phyloP scores from a whole-genome alignment of 35 echinoderm and acorn worm species.

The Patiria miniata region DNA sequence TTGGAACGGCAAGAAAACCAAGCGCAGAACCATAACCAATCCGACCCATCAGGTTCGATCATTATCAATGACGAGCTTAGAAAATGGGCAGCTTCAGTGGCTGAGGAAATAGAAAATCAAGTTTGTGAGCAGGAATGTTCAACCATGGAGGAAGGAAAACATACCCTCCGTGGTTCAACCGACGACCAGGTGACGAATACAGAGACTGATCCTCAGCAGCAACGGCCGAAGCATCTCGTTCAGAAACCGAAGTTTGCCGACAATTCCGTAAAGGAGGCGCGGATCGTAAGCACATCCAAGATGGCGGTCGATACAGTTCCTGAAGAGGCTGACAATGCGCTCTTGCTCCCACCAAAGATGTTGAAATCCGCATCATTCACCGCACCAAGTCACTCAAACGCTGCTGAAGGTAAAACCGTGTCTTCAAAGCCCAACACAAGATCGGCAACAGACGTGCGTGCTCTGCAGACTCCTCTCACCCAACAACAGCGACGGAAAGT shows the following conservation, averaged over 20 bases:
- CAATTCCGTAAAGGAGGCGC: not conserved
- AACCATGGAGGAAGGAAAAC: too few species aligned
- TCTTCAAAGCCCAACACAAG: conserved; percentile 21
- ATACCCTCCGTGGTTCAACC: too few species aligned
- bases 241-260: conserved; percentile 5
- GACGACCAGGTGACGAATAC: too few species aligned
- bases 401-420: not conserved
- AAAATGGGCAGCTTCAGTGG: too few species aligned
- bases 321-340: not conserved
- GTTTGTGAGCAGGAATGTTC: too few species aligned
- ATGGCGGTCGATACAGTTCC: not conserved
- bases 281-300: conserved; percentile 7
- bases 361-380: conserved; percentile 41
- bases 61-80: too few species aligned
- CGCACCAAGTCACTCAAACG: conserved; percentile 32
- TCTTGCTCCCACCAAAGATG: not conserved
- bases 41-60: too few species aligned
- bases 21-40: too few species aligned
- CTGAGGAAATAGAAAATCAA: too few species aligned
- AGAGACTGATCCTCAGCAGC: too few species aligned
- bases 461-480: conserved; percentile 24
- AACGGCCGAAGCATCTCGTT: not conserved
- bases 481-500: conserved; percentile 50
- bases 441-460: conserved; percentile 49
- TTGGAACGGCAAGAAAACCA: too few species aligned